Evolutionary conservation across 2,888 invertebrate genomes (phyloP).

Genomic region (Helobdella robusta): DNA sequence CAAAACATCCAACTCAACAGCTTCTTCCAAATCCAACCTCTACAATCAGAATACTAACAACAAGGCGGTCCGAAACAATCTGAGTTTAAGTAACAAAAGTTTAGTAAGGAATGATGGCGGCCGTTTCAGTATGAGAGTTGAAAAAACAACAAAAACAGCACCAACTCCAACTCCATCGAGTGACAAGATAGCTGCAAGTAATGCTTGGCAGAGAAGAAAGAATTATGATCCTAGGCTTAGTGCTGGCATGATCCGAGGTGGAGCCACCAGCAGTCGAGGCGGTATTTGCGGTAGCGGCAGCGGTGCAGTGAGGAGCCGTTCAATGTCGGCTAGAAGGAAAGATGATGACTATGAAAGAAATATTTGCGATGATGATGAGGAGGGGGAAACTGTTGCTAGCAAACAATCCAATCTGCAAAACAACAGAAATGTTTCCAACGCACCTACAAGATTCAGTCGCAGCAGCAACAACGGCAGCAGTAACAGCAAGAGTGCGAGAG

Average conservation of each 20-base stretch:
- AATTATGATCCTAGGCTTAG: slow-evolving; percentile 82
- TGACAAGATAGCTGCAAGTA: neutral
- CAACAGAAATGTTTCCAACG: neutral
- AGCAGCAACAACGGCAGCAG: neutral
- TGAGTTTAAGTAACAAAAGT: neutral
- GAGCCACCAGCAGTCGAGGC: neutral
- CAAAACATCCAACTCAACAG: neutral
- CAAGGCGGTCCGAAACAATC: too few species aligned
- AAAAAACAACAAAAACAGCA: slow-evolving; percentile 9
- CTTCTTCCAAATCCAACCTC: neutral
- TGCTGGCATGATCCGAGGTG: neutral
- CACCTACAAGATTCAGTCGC: neutral
- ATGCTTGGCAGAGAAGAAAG: slow-evolving; percentile 85
- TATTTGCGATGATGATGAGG: neutral
- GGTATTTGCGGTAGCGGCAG: neutral
- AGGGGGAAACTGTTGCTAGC: neutral
- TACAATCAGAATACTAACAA: neutral
- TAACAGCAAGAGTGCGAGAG: neutral
- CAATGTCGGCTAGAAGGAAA: neutral
- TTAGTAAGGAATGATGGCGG: slow-evolving; percentile 56
- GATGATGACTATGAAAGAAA: neutral
- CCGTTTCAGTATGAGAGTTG: slow-evolving; percentile 57
- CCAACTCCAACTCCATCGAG: neutral
- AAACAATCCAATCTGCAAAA: too few species aligned
- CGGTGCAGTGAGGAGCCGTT: neutral